phyloP scores from a whole-genome alignment of 2,888 invertebrate genomes.

The Spodoptera picta region DNA sequence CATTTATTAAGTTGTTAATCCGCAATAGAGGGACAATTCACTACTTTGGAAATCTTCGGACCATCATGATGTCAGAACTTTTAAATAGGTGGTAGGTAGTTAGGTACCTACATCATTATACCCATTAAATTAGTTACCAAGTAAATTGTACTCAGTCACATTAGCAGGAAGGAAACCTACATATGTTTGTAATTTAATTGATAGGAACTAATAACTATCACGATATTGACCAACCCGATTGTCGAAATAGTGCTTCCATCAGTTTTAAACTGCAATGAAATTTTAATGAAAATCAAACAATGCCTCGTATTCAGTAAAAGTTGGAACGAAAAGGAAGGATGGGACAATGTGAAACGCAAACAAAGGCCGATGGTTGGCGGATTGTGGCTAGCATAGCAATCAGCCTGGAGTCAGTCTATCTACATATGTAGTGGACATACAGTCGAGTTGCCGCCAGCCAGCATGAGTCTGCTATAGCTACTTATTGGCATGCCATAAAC shows the following conservation, averaged over 20 bases:
- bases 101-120: too few species aligned
- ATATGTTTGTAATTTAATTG: background rate
- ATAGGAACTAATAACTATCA: constrained; percentile 21
- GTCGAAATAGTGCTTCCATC: constrained; percentile 36
- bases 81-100: too few species aligned
- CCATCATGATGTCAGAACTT: too few species aligned
- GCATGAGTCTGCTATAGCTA: constrained; percentile 19
- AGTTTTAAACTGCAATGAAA: constrained; percentile 47
- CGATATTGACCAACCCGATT: constrained; percentile 34
- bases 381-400: constrained; percentile 81
- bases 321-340: constrained; percentile 72
- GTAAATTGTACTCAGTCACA: too few species aligned
- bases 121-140: too few species aligned
- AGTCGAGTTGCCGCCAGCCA: constrained; percentile 19
- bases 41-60: too few species aligned
- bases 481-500: constrained; percentile 17
- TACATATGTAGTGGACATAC: constrained; percentile 51
- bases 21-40: too few species aligned
- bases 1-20: too few species aligned
- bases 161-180: too few species aligned
- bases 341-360: constrained; percentile 80
- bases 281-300: constrained; percentile 60
- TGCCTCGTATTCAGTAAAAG: constrained; percentile 71
- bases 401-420: constrained; percentile 67
- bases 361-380: constrained; percentile 75